A percentile compares a stretch with the other conserved stretches of the same genome.
Evolutionary conservation across 2,888 invertebrate genomes (phyloP).

Genomic region (Morpho deidamia): DNA sequence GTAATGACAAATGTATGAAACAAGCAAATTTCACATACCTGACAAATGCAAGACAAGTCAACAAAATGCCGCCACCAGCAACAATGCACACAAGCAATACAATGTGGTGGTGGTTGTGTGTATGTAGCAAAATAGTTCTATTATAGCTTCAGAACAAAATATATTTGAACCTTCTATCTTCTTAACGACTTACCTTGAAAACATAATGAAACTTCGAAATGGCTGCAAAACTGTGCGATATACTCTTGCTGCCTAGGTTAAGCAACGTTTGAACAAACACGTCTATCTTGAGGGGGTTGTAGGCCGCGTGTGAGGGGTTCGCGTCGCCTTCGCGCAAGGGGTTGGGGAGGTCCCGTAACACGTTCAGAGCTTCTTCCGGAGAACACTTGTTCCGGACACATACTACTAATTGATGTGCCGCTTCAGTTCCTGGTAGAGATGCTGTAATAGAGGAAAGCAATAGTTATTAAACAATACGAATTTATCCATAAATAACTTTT

Average conservation of each 20-base stretch:
- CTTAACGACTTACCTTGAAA: slow-evolving; percentile 82
- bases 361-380: slow-evolving; percentile 91
- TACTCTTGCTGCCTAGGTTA: slow-evolving; percentile 96
- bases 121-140: too few species aligned
- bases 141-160: too few species aligned
- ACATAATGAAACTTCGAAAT: slow-evolving; percentile 97
- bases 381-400: slow-evolving; percentile 94
- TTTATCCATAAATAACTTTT: neutral
- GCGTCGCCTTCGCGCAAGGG: slow-evolving; percentile 85
- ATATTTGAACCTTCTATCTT: too few species aligned
- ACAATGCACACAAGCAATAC: too few species aligned
- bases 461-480: neutral
- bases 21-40: too few species aligned
- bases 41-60: too few species aligned
- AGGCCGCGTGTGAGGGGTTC: slow-evolving; percentile 82
- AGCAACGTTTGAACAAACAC: slow-evolving; percentile 97
- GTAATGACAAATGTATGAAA: too few species aligned
- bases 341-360: slow-evolving; percentile 92
- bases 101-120: too few species aligned
- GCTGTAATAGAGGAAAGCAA: slow-evolving; percentile 63
- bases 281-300: slow-evolving; percentile 96
- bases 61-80: too few species aligned
- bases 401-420: slow-evolving; percentile 91
- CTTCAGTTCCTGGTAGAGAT: slow-evolving; percentile 86
- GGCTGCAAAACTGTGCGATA: slow-evolving; percentile 99